Percentiles rank a stretch among this genome's conserved stretches.
These are phyloP conservation scores for Latrodectus hesperus DNA, from an alignment of 2,888 invertebrate genomes.

Conservation along the genomic window DNA sequence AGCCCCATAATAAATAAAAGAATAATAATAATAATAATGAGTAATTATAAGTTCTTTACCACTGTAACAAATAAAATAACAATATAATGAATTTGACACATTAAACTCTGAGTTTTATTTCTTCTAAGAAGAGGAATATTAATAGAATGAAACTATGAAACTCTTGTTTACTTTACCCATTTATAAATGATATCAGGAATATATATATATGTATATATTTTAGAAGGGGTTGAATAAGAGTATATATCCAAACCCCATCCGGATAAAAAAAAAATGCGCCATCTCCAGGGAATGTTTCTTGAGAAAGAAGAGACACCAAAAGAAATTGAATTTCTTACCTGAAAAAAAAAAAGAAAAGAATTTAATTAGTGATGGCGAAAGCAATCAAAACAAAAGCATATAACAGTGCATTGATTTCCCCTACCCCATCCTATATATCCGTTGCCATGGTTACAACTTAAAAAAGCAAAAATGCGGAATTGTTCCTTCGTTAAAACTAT, in stretches of 20 bases:
- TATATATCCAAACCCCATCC: not conserved
- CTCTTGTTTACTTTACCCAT: conserved; percentile 59
- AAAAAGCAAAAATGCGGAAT: conserved; percentile 12
- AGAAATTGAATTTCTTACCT: conserved; percentile 62
- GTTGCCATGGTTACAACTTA: conserved; percentile 43
- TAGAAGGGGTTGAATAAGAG: too few relatives aligned
- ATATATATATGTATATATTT: too few relatives aligned
- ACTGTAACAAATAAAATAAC: too few relatives aligned
- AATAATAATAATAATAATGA: too few relatives aligned
- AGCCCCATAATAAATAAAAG: too few relatives aligned
- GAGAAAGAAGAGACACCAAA: conserved; percentile 17
- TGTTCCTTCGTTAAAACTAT: conserved; percentile 5
- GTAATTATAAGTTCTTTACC: too few relatives aligned
- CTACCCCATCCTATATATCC: conserved; percentile 13
- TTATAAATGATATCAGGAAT: conserved; percentile 20
- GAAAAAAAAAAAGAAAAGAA: conserved; percentile 43
- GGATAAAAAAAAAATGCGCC: conserved; percentile 15
- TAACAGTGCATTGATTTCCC: conserved; percentile 56
- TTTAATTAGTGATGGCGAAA: conserved; percentile 64
- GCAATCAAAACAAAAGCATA: conserved; percentile 65
- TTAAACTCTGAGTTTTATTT: too few relatives aligned
- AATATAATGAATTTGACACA: too few relatives aligned
- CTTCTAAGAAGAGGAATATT: conserved; percentile 6
- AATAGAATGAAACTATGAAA: not conserved
- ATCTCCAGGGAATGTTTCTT: not conserved